Percentiles rank a stretch among this genome's conserved stretches.
phyloP scores from a whole-genome alignment of 2,888 invertebrate genomes.

The Phalera bucephala region DNA sequence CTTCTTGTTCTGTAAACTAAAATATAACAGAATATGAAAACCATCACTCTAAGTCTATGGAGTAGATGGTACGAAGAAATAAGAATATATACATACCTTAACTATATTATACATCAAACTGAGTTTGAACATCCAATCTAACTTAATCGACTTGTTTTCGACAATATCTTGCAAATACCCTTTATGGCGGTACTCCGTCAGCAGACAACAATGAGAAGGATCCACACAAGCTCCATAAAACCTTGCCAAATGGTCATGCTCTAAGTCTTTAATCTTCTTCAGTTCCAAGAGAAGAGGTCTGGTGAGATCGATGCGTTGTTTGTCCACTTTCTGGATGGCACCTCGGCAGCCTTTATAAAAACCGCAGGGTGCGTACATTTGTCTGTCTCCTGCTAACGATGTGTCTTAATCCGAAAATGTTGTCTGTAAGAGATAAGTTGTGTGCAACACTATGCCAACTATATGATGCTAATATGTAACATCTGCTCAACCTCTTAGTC shows the following conservation, averaged over 20 bases:
- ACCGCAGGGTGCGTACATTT: slow-evolving; percentile 94
- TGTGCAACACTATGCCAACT: too few relatives aligned
- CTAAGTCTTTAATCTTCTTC: slow-evolving; percentile 88
- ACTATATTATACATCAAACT: slow-evolving; percentile 97
- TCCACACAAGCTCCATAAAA: slow-evolving; percentile 97
- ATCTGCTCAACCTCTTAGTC: too few relatives aligned
- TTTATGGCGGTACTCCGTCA: slow-evolving; percentile 98
- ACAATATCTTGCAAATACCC: slow-evolving; percentile 96
- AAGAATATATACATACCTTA: slow-evolving; percentile 78
- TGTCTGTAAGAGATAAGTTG: slow-evolving; percentile 72
- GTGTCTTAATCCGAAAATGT: slow-evolving; percentile 91
- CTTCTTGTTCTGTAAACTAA: too few relatives aligned
- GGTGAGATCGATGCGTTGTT: slow-evolving; percentile 90
- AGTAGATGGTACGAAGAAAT: not conserved
- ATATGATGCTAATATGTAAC: too few relatives aligned
- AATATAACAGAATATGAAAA: too few relatives aligned
- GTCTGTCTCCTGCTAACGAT: slow-evolving; percentile 90
- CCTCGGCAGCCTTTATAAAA: slow-evolving; percentile 95
- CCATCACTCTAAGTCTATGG: too few relatives aligned
- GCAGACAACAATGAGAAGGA: slow-evolving; percentile 90
- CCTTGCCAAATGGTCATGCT: slow-evolving; percentile 80
- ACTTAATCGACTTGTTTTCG: slow-evolving; percentile 94
- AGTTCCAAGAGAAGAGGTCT: slow-evolving; percentile 93
- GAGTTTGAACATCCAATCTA: slow-evolving; percentile 97
- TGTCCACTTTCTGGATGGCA: slow-evolving; percentile 92